These are phyloP conservation scores for Antechinus flavipes DNA, from an alignment of 2,113 vertebrate genomes.

Conservation along the genomic window DNA sequence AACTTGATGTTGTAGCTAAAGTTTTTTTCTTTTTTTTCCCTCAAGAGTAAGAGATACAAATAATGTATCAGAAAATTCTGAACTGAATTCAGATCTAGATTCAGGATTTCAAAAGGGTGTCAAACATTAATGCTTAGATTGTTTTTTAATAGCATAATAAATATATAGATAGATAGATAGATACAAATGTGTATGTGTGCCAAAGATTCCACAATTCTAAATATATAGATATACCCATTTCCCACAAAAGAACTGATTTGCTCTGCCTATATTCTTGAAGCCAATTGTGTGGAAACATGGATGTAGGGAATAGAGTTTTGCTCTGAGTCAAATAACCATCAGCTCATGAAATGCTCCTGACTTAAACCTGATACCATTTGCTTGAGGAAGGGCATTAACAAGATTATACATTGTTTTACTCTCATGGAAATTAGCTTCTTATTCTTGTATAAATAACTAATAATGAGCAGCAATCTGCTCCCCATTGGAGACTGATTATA, in stretches of 20 bases:
- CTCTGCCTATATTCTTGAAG: background rate
- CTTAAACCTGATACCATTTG: conserved; percentile 32
- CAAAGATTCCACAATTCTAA: no score
- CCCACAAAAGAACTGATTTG: background rate
- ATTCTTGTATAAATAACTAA: conserved; percentile 10
- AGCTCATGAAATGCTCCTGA: background rate
- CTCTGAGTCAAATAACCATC: background rate
- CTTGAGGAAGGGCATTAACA: conserved; percentile 21
- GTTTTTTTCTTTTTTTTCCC: background rate
- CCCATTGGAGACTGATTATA: background rate
- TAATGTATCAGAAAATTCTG: background rate
- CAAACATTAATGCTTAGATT: background rate
- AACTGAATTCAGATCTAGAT: background rate
- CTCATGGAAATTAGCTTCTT: conserved; percentile 41
- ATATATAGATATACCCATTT: background rate
- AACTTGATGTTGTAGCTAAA: background rate
- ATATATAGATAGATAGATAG: no score
- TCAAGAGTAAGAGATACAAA: background rate
- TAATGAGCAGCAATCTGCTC: conserved; percentile 3
- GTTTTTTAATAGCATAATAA: background rate
- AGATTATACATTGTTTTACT: background rate
- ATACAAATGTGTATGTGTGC: no score
- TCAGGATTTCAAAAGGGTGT: background rate
- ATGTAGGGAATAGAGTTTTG: background rate
- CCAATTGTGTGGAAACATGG: background rate